These are phyloP conservation scores for Cancer borealis DNA, from an alignment of 2,888 invertebrate genomes.

Conservation along the genomic window DNA sequence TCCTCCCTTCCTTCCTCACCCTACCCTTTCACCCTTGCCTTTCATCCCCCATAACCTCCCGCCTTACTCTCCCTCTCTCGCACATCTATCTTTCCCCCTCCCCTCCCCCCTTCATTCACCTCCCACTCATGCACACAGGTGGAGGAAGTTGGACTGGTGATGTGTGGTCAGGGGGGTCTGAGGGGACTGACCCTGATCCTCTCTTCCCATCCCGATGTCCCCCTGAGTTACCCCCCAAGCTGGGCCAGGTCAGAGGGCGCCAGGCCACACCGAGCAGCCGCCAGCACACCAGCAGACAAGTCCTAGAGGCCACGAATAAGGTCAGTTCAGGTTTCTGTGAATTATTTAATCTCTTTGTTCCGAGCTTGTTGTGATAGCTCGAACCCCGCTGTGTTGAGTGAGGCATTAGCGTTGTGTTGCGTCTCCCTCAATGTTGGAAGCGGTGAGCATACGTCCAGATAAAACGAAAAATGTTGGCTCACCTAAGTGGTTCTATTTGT, in stretches of 20 bases:
- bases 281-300: slow-evolving; percentile 48
- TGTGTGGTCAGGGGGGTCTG: slow-evolving; percentile 60
- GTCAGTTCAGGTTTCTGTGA: slow-evolving; percentile 31
- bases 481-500: neutral
- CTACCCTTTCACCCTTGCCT: neutral
- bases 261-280: slow-evolving; percentile 8
- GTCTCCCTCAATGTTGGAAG: neutral
- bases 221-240: slow-evolving; percentile 29
- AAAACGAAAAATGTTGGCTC: neutral
- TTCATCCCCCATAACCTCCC: neutral
- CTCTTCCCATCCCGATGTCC: neutral
- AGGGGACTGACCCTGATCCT: slow-evolving; percentile 55
- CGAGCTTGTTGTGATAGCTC: neutral
- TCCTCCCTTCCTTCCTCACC: neutral
- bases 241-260: neutral
- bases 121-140: slow-evolving; percentile 39
- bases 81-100: neutral
- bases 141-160: slow-evolving; percentile 57
- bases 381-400: neutral
- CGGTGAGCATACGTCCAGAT: neutral
- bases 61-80: neutral
- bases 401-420: neutral
- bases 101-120: neutral
- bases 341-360: slow-evolving; percentile 5
- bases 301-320: slow-evolving; percentile 61